Base-by-base conservation (phyloP, 2,797 vertebrate genomes). In the Sylvia borin region DNA sequence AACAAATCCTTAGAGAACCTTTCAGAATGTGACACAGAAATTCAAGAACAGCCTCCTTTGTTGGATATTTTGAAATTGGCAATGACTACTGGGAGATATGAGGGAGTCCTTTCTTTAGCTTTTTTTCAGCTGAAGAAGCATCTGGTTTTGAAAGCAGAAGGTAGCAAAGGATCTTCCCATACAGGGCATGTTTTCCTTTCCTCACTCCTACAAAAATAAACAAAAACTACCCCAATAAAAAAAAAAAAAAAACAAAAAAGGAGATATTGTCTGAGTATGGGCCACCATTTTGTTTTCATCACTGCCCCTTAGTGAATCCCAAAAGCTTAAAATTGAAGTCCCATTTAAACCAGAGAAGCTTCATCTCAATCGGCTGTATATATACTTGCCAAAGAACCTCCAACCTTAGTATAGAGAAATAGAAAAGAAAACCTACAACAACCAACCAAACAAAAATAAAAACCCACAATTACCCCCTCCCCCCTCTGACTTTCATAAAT, bases 111-210 rank as follows among this genome's bases (percentile, higher is more conserved):
- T 68, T 87, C n/a, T 77, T 72, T 38, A 38, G n/a, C 29, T 65
- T 60, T 57, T 85, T 82, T 72, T 43, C 88, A 71, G 50, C 43
- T 85, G 54, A 91, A 95, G 58, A 27, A 90, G 57, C 72, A 88
- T 67, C 64, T 90, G 65, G 13, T 72, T 94, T 92, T 62, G 72
- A 94, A 93, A 86, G 57, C 53, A 80, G 45, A 90, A 80, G 62
- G 48, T 47, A 82, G 31, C 26, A 70, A 81, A 73, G 51, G n/a
- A 87, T 90, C 38, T 92, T 92, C 66, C 58, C 11, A 6, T 50
- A 74, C 16, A 81, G 47, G n/a, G 10, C 22, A 67, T 73, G 25
- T 57, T 91, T 85, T 92, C 50, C 42, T 91, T 91, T 87, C 51
- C 81, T 93, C 55, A 42, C 22, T 76, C 60, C n/a, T 72, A 72